Base-by-base conservation (phyloP, 1,140 invertebrate species). In the Littorina saxatilis region DNA sequence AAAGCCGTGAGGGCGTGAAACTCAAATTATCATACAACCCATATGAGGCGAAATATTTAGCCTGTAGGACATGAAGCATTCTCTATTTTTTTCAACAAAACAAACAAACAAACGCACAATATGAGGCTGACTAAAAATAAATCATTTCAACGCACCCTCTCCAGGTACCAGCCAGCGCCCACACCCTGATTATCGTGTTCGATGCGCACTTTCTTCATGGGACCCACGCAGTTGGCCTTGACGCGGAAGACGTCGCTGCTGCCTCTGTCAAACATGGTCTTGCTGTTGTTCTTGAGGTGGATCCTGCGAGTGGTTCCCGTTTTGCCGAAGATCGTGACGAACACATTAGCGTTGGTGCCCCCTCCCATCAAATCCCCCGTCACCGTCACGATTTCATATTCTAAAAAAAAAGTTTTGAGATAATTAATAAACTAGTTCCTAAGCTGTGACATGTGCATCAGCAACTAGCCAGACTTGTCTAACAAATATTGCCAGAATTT, bases 131-230 rank as follows among this genome's bases (percentile, higher is more conserved):
- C 68, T 17, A 20, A 72, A 37, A 43, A 37, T 23, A 9, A 72
- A n/a, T 20, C 17, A 0, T 17, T 47, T 66, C 17, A n/a, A 81
- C 89, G 84, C 78, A 92, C 90, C 85, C 91, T 89, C 73, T 92
- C 92, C n/a, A 93, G 73, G 82, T 86, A 93, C 92, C 92, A 93
- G 17, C 92, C 92, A n/a, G 92, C 82, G 2, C 80, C 88, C 23
- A 90, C 73, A 32, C 92, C 92, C n/a, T 88, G 90, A 74, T 93
- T 92, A 83, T 93, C 92, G 84, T 93, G 92, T 70, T 92, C 90
- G 32, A 93, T 88, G 63, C 88, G 82, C 1, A 93, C 82, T 85
- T 93, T 93, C 11, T 79, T 89, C 85, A 93, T 87, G 17, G 89
- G 89, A 39, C 92, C 92, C 50, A 93, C 91, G 88, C 91, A 92